phyloP scores from a whole-genome alignment of 1,140 invertebrate species.

The Heliconius himera region DNA sequence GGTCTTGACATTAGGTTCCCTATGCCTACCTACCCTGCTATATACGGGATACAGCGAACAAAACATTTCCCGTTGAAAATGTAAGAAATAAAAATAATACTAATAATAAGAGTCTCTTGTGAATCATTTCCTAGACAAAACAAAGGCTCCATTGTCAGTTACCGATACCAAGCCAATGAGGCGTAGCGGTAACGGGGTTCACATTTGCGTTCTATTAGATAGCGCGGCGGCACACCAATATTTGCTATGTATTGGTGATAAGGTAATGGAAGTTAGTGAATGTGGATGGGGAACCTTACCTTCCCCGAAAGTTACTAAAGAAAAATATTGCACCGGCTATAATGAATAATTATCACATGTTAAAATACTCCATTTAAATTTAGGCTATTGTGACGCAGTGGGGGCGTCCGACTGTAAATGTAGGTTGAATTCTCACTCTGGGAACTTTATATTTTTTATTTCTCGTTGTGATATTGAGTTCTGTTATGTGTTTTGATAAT shows the following conservation, averaged over 20 bases:
- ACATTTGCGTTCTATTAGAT: slow-evolving; percentile 42
- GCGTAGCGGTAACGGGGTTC: slow-evolving; percentile 34
- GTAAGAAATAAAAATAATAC: neutral
- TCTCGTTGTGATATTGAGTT: too few species aligned
- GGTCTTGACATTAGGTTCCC: too few species aligned
- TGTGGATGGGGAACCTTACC: neutral
- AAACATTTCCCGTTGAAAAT: neutral
- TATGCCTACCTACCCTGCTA: neutral
- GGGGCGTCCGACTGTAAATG: too few species aligned
- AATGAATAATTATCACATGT: neutral
- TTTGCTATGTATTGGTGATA: slow-evolving; percentile 37
- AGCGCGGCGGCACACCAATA: slow-evolving; percentile 40
- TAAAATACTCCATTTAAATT: too few species aligned
- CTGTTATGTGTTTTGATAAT: too few species aligned
- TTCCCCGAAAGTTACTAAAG: neutral
- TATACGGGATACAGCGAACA: too few species aligned
- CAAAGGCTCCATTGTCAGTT: slow-evolving; percentile 41
- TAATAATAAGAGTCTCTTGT: slow-evolving; percentile 14
- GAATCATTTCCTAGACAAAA: slow-evolving; percentile 38
- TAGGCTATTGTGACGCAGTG: too few species aligned
- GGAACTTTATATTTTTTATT: too few species aligned
- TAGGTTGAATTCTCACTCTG: too few species aligned
- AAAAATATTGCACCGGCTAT: neutral
- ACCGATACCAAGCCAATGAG: slow-evolving; percentile 42
- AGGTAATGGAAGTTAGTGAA: slow-evolving; percentile 24